Base-by-base conservation (phyloP, 2,888 invertebrate genomes). In the Dasysyrphus tricinctus region DNA sequence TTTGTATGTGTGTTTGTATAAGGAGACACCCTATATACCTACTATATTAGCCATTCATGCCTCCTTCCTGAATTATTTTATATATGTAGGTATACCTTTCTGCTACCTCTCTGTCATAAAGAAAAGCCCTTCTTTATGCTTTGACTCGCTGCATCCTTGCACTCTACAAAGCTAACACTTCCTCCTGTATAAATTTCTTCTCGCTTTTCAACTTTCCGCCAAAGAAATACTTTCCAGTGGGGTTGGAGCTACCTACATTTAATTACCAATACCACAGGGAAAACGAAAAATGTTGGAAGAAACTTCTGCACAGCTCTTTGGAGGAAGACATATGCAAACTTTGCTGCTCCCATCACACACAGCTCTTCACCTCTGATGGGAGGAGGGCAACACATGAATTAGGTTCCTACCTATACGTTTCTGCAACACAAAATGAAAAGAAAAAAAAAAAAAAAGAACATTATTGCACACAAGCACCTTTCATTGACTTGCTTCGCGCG, bases 381-480 rank as follows among this genome's bases (percentile, higher is more conserved):
- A 8, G 49, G 39, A 42, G 14, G 14, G 14, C 42, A 47, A 29
- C 63, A 63, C 37, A 72, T 29, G 12, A 54, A 54, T 24, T 61
- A 42, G 37, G 9, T 5, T 1, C 4, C 2, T 65, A 24, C 24
- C 24, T 24, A 24, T 24, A 24, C 24, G 24, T 34, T 32, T 14
- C 47, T 67, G 16, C 34, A 57, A 44, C 9, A 42, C 9, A 19
- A 12, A 69, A 16, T 11, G 7, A 24, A 39, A 29, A n/a, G 3
- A n/a, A n/a, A n/a, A n/a, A n/a, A 6, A 24, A 37, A 39, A 37
- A 75, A 86, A 86, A 79, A 72, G 86, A 82, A 82, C 86, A 82
- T 75, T 86, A 82, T 75, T 86, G 78, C 72, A 81, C 67, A 72
- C 59, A 57, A 75, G 78, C 59, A 72, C 63, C 74, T 70, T 78